A percentile compares a stretch with the other conserved stretches of the same genome.
phyloP scores from a whole-genome alignment of 2,888 invertebrate species.

The Anaspis maculata region DNA sequence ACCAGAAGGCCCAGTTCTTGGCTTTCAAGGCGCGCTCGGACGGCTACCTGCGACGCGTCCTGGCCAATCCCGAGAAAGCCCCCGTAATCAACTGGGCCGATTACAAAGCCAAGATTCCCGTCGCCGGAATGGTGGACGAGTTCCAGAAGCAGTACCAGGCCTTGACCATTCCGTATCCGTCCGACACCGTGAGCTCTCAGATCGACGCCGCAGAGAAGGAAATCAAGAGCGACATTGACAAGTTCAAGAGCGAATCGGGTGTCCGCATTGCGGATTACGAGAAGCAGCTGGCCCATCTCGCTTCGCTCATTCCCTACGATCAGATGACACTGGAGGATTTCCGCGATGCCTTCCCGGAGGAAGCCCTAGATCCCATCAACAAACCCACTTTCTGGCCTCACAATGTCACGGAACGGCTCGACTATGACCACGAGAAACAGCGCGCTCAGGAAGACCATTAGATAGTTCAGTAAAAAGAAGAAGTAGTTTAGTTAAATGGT shows the following conservation, averaged over 20 bases:
- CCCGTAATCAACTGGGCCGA: constrained; percentile 79
- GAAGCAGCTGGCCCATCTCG: constrained; percentile 57
- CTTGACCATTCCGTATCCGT: constrained; percentile 74
- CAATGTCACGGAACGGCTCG: constrained; percentile 57
- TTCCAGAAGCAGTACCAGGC: constrained; percentile 82
- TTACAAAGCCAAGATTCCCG: constrained; percentile 66
- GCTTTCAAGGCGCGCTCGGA: constrained; percentile 82
- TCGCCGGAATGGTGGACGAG: constrained; percentile 75
- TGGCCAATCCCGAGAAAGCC: constrained; percentile 65
- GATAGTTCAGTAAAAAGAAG: too few species aligned
- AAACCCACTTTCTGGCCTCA: constrained; percentile 87
- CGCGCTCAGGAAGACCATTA: too few species aligned
- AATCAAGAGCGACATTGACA: constrained; percentile 52
- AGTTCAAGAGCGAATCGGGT: constrained; percentile 55
- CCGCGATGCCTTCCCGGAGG: constrained; percentile 69
- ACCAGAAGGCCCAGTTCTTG: constrained; percentile 59
- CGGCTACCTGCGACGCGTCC: constrained; percentile 65
- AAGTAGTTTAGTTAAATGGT: too few species aligned
- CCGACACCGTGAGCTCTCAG: constrained; percentile 58
- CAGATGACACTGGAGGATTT: constrained; percentile 92
- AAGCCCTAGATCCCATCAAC: constrained; percentile 63
- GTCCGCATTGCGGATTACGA: constrained; percentile 51
- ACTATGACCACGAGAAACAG: too few species aligned
- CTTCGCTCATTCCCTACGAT: constrained; percentile 65
- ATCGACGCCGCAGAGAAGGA: constrained; percentile 64